Evolutionary conservation across 2,113 vertebrate genomes (phyloP).

Genomic region (Procavia capensis): DNA sequence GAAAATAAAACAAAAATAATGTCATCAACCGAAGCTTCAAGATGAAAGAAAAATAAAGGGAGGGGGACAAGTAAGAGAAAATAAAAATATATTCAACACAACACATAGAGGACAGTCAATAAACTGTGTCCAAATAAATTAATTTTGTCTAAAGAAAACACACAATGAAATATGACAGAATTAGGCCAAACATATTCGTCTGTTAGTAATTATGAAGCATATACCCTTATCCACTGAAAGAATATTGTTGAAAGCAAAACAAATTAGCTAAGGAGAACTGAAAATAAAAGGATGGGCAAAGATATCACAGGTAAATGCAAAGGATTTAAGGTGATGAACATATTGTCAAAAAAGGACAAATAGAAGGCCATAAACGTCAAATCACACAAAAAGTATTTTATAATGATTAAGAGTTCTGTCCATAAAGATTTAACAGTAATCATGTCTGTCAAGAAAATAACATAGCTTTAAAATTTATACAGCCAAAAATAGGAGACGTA

Average conservation of each 20-base stretch:
- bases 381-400: not conserved
- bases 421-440: not conserved
- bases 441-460: not conserved
- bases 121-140: not conserved
- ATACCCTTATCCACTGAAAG: not conserved
- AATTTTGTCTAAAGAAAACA: not conserved
- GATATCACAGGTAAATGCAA: not conserved
- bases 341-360: not conserved
- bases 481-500: not conserved
- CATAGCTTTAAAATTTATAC: not conserved
- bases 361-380: not conserved
- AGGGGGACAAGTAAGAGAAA: not conserved
- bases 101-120: not conserved
- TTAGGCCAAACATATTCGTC: not conserved
- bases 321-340: not conserved
- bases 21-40: not conserved
- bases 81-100: not conserved
- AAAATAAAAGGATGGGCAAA: not conserved
- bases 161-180: not conserved
- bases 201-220: not conserved
- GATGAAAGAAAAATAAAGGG: not conserved
- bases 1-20: not conserved
- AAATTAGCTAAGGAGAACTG: not conserved
- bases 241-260: slow-evolving; percentile 2
- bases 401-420: not conserved